Evolutionary conservation across 2,113 vertebrate species (phyloP), one percentile per base, ranked within the genome.

Genomic region (Forbesichthys papilliferus): DNA sequence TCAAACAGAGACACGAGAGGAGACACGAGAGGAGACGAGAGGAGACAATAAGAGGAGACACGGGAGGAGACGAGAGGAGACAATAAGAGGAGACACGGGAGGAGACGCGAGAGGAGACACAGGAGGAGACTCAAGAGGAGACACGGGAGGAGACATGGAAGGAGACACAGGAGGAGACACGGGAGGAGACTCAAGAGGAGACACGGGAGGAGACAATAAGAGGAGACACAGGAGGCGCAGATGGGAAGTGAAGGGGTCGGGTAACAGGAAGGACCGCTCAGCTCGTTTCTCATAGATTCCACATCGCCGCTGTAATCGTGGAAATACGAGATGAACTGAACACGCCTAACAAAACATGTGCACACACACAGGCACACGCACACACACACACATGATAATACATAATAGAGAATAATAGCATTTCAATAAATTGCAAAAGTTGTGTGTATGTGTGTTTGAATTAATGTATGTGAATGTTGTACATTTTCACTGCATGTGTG

Each of bases 211-310:
- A 20, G 20, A 20, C 20, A 20, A 64, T 2, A 20, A 20, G 20
- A 20, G 20, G 20, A 20, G 20, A 20, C 20, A 20, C 20, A 20
- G 1, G 20, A 20, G 20, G 20, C 49, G 63, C 48, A 64, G 46
- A 42, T 69, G 86, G 87, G 88, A 90, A 87, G 83, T 75, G 81
- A 89, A 74, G 71, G 68, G 84, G 80, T 92, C 84, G 89, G 78
- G 81, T 89, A 86, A 92, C 84, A 86, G 91, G 90, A 91, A 89
- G 79, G 65, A 78, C 80, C 79, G 75, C 61, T 59, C 13, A 56
- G 46, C 10, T 69, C 81, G 84, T 80, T 89, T 80, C 75, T 71
- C 71, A 80, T 74, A 77, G 83, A 84, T 87, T 80, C 81, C 77
- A 72, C 72, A 74, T 85, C 81, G 86, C 85, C 83, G 80, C 68